These are phyloP conservation scores for Lipophrys pholis DNA, from an alignment of 2,113 vertebrate genomes.

Conservation along the genomic window DNA sequence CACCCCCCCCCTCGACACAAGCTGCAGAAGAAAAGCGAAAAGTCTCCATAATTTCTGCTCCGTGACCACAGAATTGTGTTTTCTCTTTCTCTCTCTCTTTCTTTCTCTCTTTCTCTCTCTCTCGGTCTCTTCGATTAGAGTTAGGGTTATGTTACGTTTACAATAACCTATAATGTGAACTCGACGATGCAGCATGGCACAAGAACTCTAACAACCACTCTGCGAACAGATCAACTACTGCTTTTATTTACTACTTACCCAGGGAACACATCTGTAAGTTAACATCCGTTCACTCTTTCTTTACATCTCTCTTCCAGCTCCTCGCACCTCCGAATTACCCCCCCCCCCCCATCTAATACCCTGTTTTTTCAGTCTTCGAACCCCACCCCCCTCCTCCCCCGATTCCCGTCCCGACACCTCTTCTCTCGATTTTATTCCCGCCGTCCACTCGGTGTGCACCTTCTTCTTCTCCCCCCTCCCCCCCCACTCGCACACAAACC, in stretches of 20 bases:
- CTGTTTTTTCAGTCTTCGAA: background rate
- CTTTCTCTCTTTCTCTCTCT: conserved; percentile 20
- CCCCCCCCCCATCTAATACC: background rate
- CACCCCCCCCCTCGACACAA: background rate
- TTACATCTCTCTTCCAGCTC: background rate
- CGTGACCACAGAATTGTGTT: conserved; percentile 31
- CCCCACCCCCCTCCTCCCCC: background rate
- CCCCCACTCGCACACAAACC: conserved; percentile 7
- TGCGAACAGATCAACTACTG: conserved; percentile 12
- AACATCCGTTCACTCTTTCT: background rate
- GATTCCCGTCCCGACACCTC: background rate
- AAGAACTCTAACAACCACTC: conserved; percentile 14
- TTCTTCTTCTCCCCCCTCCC: background rate
- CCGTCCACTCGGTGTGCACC: conserved; percentile 9
- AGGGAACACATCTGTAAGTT: conserved; percentile 56
- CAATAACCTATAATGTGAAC: conserved; percentile 58
- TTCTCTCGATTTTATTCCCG: conserved; percentile 4
- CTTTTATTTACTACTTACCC: conserved; percentile 48
- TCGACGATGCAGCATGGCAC: conserved; percentile 34
- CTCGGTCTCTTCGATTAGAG: conserved; percentile 20
- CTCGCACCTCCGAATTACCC: background rate
- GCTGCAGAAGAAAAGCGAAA: background rate
- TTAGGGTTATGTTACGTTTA: conserved; percentile 47
- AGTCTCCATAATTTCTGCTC: background rate
- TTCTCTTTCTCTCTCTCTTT: conserved; percentile 11